Percentiles rank a stretch among this genome's conserved stretches.
phyloP scores from a whole-genome alignment of 2,113 vertebrate genomes.

The Zootoca vivipara region DNA sequence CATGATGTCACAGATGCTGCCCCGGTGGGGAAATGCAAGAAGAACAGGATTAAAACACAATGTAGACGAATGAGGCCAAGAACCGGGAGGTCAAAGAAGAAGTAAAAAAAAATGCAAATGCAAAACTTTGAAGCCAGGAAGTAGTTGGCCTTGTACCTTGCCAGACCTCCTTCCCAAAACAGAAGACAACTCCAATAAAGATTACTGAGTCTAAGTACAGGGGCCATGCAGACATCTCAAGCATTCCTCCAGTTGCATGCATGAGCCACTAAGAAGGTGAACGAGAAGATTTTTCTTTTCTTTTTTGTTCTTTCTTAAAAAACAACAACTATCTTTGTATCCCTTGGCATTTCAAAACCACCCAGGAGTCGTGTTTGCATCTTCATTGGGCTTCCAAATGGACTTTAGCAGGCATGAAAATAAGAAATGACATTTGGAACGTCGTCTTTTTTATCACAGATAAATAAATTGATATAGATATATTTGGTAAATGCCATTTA shows the following conservation, averaged over 20 bases:
- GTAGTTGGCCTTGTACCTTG: neutral
- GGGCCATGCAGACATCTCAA: constrained; percentile 34
- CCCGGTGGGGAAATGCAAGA: too few species aligned
- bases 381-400: constrained; percentile 43
- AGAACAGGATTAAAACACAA: neutral
- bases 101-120: neutral
- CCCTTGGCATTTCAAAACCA: constrained; percentile 66
- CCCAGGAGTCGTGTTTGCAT: constrained; percentile 36
- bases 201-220: neutral
- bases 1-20: neutral
- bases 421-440: constrained; percentile 65
- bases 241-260: constrained; percentile 42
- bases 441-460: constrained; percentile 3
- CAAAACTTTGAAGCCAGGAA: neutral
- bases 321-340: constrained; percentile 39
- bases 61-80: neutral
- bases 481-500: constrained; percentile 55
- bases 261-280: neutral
- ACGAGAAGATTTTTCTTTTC: neutral
- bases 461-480: neutral
- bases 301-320: neutral
- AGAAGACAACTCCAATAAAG: constrained; percentile 29
- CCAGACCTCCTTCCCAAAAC: constrained; percentile 13
- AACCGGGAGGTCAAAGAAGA: neutral
- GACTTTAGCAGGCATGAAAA: constrained; percentile 53